Percentiles rank a stretch among this genome's conserved stretches.
Conservation (phyloP, 2,113 vertebrate species). For the Uria lomvia region DNA sequence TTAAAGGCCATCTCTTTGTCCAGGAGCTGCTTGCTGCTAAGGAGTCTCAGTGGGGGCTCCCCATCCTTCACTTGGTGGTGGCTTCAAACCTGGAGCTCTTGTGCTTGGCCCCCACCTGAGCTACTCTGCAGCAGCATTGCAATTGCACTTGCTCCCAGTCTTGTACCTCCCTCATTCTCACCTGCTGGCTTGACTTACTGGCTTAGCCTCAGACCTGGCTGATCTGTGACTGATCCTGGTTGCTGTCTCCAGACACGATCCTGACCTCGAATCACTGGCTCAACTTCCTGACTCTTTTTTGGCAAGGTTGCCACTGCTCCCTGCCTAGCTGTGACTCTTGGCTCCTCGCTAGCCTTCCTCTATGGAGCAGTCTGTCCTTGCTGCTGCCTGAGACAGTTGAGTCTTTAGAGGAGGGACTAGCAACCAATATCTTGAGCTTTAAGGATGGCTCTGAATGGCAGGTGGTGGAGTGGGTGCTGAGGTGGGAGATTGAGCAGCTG, state of each 20-base stretch:
- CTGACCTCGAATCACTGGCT: not conserved
- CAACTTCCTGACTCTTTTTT: not conserved
- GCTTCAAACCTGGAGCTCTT: not conserved
- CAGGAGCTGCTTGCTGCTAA: not conserved
- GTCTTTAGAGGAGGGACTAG: not conserved
- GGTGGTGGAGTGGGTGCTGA: not conserved
- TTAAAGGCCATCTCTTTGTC: not conserved
- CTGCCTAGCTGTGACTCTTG: not conserved
- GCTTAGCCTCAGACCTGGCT: not conserved
- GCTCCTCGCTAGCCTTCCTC: not conserved
- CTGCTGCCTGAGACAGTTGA: rapidly evolving
- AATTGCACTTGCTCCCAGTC: not conserved
- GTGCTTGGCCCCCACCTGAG: not conserved
- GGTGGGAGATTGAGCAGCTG: not conserved
- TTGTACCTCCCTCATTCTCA: not conserved
- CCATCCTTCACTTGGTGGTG: not conserved
- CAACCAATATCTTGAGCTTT: not conserved
- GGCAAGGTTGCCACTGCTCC: not conserved
- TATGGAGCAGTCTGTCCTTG: not conserved
- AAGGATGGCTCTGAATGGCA: not conserved
- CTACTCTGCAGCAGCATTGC: not conserved
- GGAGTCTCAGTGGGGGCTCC: not conserved
- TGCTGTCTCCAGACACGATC: not conserved
- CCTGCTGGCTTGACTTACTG: not conserved
- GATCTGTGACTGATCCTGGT: not conserved